Conservation (phyloP, 2,888 invertebrate species). For the Thymelicus acteon region DNA sequence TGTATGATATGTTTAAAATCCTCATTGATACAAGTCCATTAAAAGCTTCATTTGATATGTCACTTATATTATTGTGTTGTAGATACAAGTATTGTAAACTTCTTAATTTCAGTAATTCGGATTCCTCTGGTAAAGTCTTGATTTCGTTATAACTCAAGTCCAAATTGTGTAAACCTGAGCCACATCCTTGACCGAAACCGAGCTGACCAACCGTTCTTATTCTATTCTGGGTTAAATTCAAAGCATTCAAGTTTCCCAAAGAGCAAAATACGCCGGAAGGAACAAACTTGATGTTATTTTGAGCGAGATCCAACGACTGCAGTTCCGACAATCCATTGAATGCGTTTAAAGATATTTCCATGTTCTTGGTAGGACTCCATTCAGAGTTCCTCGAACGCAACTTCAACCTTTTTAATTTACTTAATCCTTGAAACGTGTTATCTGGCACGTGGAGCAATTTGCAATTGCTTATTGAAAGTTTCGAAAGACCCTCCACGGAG, state of each 20-base stretch:
- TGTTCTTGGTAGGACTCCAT: conserved; percentile 90
- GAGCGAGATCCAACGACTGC: conserved; percentile 91
- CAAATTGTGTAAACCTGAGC: conserved; percentile 89
- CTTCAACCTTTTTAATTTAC: conserved; percentile 90
- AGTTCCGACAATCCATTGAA: conserved; percentile 92
- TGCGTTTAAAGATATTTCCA: conserved; percentile 89
- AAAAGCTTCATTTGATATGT: conserved; percentile 91
- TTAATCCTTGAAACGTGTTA: conserved; percentile 91
- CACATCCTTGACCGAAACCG: conserved; percentile 88
- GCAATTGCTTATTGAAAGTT: conserved; percentile 90
- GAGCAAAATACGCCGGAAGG: conserved; percentile 93
- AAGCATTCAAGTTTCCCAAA: conserved; percentile 90
- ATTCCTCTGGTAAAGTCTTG: conserved; percentile 88
- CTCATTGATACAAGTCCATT: conserved; percentile 91
- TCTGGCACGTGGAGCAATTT: conserved; percentile 91
- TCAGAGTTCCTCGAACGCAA: conserved; percentile 92
- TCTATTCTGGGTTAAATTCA: conserved; percentile 94
- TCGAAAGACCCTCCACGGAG: conserved; percentile 89
- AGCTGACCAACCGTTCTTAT: conserved; percentile 91
- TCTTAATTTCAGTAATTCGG: conserved; percentile 90
- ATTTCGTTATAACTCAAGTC: conserved; percentile 94
- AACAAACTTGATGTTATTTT: conserved; percentile 92
- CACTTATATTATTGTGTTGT: conserved; percentile 92
- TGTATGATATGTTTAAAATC: conserved; percentile 94
- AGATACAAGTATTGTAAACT: conserved; percentile 92